Base-by-base conservation (phyloP, 2,888 invertebrate genomes). In the Argyra leucocephala region DNA sequence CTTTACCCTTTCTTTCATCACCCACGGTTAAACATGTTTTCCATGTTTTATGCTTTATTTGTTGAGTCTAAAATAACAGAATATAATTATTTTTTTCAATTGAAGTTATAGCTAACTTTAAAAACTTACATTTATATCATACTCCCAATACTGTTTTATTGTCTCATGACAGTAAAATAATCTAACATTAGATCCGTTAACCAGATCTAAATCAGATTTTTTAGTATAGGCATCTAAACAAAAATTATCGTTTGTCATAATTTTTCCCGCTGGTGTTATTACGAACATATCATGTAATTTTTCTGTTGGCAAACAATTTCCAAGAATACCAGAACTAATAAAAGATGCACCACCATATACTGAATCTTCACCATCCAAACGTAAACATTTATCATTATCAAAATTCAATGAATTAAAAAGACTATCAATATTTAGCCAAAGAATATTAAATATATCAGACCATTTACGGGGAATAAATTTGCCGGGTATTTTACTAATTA, bases 161-260 rank as follows among this genome's bases (percentile, higher is more conserved):
- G 74, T 75, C 26, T 69, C 67, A 9, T 71, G 67, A 67, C 80
- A 80, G 37, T 73, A 74, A n/a, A 74, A 71, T 22, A 80, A 67
- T 68, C 77, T 74, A 0, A 78, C 73, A 68, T 76, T 76, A 7
- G 77, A 73, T 9, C 69, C 69, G 22, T 70, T 72, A 26, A 72
- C 74, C 22, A 37, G 62, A 36, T 65, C 37, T 1, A 72, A 71
- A 61, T 74, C 71, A n/a, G 18, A 37, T 24, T 68, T 48, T 48
- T 48, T 48, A 2, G 48, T 66, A 1, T 86, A 85, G 23, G 86
- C 86, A 73, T 94, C 92, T 66, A 95, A 80, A 72, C 95, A 95
- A 6, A 93, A 82, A 9, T 90, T 91, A 76, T 94, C 94, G 74
- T 95, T 93, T 0, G 89, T 90, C 90, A 93, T 93, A 63, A 94